These are phyloP conservation scores for Erpobdella octoculata DNA, from an alignment of 2,888 invertebrate genomes.

Conservation along the genomic window DNA sequence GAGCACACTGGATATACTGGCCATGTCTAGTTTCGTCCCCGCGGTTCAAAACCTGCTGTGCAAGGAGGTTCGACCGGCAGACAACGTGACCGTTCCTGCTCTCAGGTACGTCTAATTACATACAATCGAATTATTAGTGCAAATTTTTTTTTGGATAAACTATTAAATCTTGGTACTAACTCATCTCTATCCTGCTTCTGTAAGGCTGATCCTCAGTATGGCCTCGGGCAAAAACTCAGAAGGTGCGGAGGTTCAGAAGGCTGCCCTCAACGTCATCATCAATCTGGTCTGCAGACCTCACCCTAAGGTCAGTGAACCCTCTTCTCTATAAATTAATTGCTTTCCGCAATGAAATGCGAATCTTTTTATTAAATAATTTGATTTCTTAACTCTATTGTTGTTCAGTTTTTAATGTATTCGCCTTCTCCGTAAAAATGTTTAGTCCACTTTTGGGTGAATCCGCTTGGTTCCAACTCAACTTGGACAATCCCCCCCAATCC, in stretches of 20 bases:
- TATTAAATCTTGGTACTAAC: no score
- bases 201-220: constrained; percentile 72
- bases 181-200: no score
- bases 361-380: no score
- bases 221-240: constrained; percentile 83
- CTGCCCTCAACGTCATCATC: constrained; percentile 79
- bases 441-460: no score
- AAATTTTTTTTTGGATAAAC: no score
- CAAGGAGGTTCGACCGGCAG: constrained; percentile 57
- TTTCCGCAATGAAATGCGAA: no score
- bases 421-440: no score
- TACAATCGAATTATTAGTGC: background rate
- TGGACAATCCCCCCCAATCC: no score
- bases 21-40: constrained; percentile 81
- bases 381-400: no score
- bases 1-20: constrained; percentile 73
- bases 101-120: constrained; percentile 44
- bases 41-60: constrained; percentile 59
- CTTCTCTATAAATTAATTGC: no score
- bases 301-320: constrained; percentile 63
- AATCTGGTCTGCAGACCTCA: constrained; percentile 89
- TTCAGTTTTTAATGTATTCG: no score
- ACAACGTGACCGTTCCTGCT: constrained; percentile 53
- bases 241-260: constrained; percentile 83
- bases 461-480: no score